Conservation (phyloP, 2,888 invertebrate genomes). For the Thecophora atra region DNA sequence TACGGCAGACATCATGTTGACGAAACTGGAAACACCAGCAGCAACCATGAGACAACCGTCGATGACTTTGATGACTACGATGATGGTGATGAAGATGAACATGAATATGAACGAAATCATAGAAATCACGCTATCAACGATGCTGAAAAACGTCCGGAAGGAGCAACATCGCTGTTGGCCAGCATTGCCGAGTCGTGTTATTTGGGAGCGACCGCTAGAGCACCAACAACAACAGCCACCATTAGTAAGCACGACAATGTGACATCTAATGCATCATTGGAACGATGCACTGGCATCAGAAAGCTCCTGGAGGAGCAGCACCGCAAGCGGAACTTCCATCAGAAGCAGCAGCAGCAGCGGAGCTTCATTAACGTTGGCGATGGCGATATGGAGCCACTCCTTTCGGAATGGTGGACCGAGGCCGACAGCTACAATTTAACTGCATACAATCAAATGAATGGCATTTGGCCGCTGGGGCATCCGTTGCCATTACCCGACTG, state of each 20-base stretch:
- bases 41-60: conserved; percentile 35
- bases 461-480: conserved; percentile 75
- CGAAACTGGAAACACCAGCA: conserved; percentile 38
- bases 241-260: conserved; percentile 50
- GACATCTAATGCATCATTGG: conserved; percentile 61
- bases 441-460: conserved; percentile 67
- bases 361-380: conserved; percentile 31
- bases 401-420: conserved; percentile 56
- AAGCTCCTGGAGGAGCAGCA: conserved; percentile 56
- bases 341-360: conserved; percentile 35
- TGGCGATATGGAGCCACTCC: conserved; percentile 39
- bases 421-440: conserved; percentile 64
- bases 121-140: conserved; percentile 34
- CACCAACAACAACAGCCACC: conserved; percentile 33
- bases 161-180: conserved; percentile 9
- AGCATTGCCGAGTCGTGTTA: conserved; percentile 33
- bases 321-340: conserved; percentile 47
- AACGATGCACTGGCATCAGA: conserved; percentile 60
- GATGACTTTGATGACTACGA: conserved; percentile 35
- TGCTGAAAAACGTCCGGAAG: conserved; percentile 21
- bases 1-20: conserved; percentile 32
- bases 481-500: conserved; percentile 82
- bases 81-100: conserved; percentile 20
- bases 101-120: conserved; percentile 12
- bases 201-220: conserved; percentile 39